These are phyloP conservation scores for Drosophila orosa DNA, from an alignment of 1,140 invertebrate genomes.

Conservation along the genomic window DNA sequence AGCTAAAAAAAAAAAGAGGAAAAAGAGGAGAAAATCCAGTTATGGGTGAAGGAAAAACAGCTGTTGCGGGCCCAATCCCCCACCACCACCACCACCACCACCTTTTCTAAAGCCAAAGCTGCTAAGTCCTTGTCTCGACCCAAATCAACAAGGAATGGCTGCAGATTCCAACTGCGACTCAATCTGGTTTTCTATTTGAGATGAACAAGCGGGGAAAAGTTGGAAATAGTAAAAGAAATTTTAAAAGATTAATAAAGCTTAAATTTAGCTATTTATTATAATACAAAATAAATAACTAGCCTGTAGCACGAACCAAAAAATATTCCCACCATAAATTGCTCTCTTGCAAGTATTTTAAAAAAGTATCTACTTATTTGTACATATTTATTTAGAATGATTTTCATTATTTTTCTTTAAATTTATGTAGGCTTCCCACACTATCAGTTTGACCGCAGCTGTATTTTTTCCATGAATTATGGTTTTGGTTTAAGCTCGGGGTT, in stretches of 20 bases:
- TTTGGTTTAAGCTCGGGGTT: constrained; percentile 28
- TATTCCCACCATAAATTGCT: neutral
- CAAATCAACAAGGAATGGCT: constrained; percentile 62
- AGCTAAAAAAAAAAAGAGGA: constrained; percentile 6
- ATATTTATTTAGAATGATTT: constrained; percentile 10
- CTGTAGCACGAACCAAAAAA: neutral
- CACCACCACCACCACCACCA: neutral
- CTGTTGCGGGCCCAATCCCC: constrained; percentile 7
- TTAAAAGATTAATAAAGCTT: neutral
- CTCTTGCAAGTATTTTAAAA: neutral
- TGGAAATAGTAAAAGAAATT: neutral
- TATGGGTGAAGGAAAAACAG: constrained; percentile 21
- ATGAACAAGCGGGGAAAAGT: constrained; percentile 3
- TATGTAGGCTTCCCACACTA: constrained; percentile 12
- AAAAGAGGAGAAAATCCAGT: constrained; percentile 7
- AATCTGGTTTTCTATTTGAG: constrained; percentile 30
- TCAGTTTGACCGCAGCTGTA: constrained; percentile 25
- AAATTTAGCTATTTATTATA: neutral
- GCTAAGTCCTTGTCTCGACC: constrained; percentile 75
- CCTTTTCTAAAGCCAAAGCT: constrained; percentile 44
- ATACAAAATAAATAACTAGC: no score
- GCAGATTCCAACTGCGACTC: constrained; percentile 21
- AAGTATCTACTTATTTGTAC: neutral
- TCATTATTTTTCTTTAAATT: constrained; percentile 37
- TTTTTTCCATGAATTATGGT: constrained; percentile 61